Base-by-base conservation (phyloP, 2,797 vertebrate genomes). In the Pseudomugil gertrudae region DNA sequence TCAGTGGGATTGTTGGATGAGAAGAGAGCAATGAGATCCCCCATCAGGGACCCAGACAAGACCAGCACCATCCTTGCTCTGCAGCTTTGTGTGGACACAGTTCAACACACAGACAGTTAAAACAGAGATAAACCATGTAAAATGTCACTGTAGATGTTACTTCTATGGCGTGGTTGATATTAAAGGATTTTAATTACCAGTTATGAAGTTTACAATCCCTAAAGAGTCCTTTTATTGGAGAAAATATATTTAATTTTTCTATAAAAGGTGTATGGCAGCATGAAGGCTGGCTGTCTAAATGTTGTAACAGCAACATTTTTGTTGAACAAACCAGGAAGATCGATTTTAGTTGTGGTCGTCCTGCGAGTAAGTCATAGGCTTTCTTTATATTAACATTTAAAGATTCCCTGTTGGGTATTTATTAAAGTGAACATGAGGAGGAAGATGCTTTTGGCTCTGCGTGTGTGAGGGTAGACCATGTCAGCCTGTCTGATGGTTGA, bases 401-500 rank as follows among this genome's bases (percentile, higher is more conserved):
- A 81, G 66, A 85, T 71, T 74, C 64, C 63, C 66, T 59, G 75
- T 85, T 55, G 59, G 73, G 76, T 75, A 80, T 87, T 85, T 78
- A 72, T 87, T 79, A 74, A 70, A 78, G 52, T 72, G 68, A 76
- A 79, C 33, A 59, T 55, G 66, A 72, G 74, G 78, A 84, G 83
- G 76, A 86, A 71, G 69, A 48, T 67, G 72, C 76, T 69, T 40
- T 54, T 36, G 78, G 54, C 70, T 83, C 30, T 48, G 77, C 67
- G 69, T 73, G 80, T 78, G 80, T 58, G 74, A 76, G 84, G 60
- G 69, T 47, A 40, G 77, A 77, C 74, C 86, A 88, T 88, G 90
- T 90, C 81, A 80, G 84, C 79, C 90, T 89, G 90, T 91, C 88
- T 93, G 92, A 93, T 92, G 90, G 92, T 93, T 93, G 90, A 93